Percentiles rank a stretch among this genome's conserved stretches.
phyloP scores from a whole-genome alignment of 1,140 invertebrate species.

The Neotoxoptera formosana region DNA sequence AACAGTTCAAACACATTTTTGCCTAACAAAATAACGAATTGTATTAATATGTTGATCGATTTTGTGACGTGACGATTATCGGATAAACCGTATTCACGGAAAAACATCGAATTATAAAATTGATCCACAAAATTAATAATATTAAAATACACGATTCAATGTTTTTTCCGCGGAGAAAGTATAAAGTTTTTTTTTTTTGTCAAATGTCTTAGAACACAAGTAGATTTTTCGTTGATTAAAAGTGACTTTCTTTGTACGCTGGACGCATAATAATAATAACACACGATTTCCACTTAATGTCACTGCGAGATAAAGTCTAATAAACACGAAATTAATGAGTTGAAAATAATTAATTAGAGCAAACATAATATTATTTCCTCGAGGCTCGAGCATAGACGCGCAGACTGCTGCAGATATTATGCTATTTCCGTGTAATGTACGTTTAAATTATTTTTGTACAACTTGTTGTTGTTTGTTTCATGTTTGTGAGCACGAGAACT shows the following conservation, averaged over 20 bases:
- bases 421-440: not conserved
- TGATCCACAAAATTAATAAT: no score
- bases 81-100: no score
- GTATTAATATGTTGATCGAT: no score
- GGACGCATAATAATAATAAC: not conserved
- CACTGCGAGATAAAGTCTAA: not conserved
- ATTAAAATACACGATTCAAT: no score
- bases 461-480: not conserved
- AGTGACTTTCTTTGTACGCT: not conserved
- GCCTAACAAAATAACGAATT: no score
- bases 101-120: no score
- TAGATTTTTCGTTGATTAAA: not conserved
- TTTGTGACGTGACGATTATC: no score
- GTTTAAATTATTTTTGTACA: slow-evolving; percentile 2
- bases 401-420: not conserved
- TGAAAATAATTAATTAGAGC: not conserved
- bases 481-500: not conserved
- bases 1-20: no score
- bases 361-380: not conserved
- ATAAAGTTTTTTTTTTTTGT: no score
- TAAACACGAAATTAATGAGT: not conserved
- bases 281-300: not conserved
- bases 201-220: rapidly evolving
- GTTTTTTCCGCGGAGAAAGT: no score
- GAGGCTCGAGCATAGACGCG: not conserved